These are phyloP conservation scores for Acronicta aceris DNA, from an alignment of 2,888 invertebrate species.

Conservation along the genomic window DNA sequence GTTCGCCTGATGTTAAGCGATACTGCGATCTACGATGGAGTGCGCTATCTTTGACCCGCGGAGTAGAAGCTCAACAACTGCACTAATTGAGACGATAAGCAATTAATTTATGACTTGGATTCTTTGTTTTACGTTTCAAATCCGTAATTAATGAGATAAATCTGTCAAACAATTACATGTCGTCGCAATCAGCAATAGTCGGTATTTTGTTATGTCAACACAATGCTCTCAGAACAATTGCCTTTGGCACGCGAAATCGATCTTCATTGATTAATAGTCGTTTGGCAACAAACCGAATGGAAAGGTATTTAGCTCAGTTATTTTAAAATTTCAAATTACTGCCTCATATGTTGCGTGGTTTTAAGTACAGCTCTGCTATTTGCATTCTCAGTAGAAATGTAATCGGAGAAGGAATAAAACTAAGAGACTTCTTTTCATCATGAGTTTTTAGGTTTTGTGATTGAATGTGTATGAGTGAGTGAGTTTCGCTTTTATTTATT, in stretches of 20 bases:
- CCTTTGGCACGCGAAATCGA: conserved; percentile 41
- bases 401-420: too few species aligned
- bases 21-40: too few species aligned
- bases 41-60: too few species aligned
- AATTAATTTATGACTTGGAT: not conserved
- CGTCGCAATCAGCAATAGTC: conserved; percentile 6
- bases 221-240: conserved; percentile 10
- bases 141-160: conserved; percentile 23
- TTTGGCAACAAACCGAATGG: conserved; percentile 26
- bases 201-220: conserved; percentile 33
- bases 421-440: too few species aligned
- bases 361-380: not conserved
- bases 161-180: conserved; percentile 20
- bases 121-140: not conserved
- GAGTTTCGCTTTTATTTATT: too few species aligned
- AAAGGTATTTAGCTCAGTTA: conserved; percentile 38
- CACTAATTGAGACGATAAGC: not conserved
- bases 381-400: not conserved
- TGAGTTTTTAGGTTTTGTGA: too few species aligned
- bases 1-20: too few species aligned
- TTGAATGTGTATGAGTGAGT: too few species aligned
- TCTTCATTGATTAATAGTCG: conserved; percentile 50
- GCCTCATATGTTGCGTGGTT: not conserved
- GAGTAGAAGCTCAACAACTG: not conserved
- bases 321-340: conserved; percentile 24